These are phyloP conservation scores for Luperina nickerlii DNA, from an alignment of 2,888 invertebrate species.

Conservation along the genomic window DNA sequence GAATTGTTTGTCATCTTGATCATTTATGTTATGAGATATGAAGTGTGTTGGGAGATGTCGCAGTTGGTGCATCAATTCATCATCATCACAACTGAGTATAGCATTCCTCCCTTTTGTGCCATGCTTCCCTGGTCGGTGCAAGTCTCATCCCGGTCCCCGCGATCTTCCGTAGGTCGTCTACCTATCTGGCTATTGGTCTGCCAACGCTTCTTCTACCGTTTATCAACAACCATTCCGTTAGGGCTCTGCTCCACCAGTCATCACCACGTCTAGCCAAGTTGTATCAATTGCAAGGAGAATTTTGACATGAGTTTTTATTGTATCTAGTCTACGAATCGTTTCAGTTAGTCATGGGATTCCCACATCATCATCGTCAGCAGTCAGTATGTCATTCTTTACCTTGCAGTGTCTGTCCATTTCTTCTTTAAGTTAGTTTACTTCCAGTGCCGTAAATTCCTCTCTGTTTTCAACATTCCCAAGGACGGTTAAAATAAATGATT, in stretches of 20 bases:
- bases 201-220: background rate
- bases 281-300: background rate
- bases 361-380: background rate
- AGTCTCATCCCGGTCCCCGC: background rate
- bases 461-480: constrained; percentile 7
- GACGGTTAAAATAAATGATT: constrained; percentile 6
- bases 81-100: background rate
- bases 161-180: background rate
- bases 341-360: background rate
- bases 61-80: background rate
- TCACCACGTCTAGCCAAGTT: background rate
- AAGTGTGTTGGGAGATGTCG: background rate
- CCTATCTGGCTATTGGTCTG: background rate
- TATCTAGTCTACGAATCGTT: background rate
- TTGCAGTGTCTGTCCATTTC: background rate
- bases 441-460: background rate
- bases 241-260: background rate
- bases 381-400: background rate
- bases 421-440: background rate
- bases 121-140: background rate
- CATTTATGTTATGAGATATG: constrained; percentile 15
- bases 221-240: background rate
- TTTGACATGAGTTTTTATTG: background rate
- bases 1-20: constrained; percentile 20
- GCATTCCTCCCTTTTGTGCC: background rate